Evolutionary conservation across 2,797 vertebrate genomes (phyloP), one percentile per base, ranked within the genome.

Genomic region (Pseudochaenichthys georgianus): DNA sequence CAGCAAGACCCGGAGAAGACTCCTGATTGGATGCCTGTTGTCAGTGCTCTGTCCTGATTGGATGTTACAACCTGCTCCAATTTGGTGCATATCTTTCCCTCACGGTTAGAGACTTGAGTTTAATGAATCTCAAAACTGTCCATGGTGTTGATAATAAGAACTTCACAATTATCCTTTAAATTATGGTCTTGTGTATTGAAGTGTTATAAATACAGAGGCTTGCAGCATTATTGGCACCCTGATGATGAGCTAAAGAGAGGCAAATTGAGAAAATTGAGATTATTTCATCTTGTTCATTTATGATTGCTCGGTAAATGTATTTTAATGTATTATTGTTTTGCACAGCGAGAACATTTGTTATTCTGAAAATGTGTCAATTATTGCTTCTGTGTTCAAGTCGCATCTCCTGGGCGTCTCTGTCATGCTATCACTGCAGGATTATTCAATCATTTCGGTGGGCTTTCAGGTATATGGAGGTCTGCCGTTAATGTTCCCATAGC

Each of bases 51-150:
- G 13, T 59, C 50, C 23, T 53, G 70, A 93, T 92, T 92, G 92
- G 92, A 60, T 81, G 75, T 23, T 16, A 71, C 61, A 34, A 58
- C 51, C 9, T 89, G 89, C 87, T 89, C 89, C 91, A 89, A 70
- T 87, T 91, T 88, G 82, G 74, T 85, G 82, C 62, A 13, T 68
- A 78, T 88, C 65, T 83, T 70, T 67, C 76, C 81, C 82, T 89
- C 82, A 70, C 73, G 48, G 80, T 84, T 86, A 72, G 83, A 91
- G 86, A 85, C 77, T 75, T 80, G 82, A 68, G 67, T 90, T 91
- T 90, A 90, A 91, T 91, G 87, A 87, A 80, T 86, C 78, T 85
- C 82, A 79, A 70, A 81, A 89, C 78, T 86, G 87, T 88, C 84
- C 73, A 60, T 61, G 62, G 70, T 84, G 73, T 86, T 78, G 70